Percentiles rank a stretch among this genome's conserved stretches.
Conservation (phyloP, 2,113 vertebrate species). For the Bos javanicus region DNA sequence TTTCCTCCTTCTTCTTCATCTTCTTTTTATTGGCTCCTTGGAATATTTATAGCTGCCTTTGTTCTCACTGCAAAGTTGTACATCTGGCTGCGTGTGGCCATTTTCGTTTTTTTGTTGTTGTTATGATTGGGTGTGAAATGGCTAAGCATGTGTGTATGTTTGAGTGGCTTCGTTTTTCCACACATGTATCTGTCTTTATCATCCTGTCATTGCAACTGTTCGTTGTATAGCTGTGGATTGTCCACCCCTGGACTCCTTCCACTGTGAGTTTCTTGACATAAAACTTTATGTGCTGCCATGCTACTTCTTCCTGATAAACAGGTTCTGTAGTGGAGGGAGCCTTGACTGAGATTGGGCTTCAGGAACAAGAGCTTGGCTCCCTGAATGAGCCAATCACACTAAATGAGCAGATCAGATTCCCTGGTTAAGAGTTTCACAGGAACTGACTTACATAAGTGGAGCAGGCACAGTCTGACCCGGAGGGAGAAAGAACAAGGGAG, state of each 20-base stretch:
- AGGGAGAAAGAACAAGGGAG: background rate
- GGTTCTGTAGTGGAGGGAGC: conserved; percentile 49
- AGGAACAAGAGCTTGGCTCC: conserved; percentile 58
- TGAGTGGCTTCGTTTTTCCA: conserved; percentile 58
- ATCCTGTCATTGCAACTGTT: conserved; percentile 30
- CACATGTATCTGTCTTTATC: conserved; percentile 48
- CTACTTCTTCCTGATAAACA: conserved; percentile 67
- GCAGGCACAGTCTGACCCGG: background rate
- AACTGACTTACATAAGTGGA: background rate
- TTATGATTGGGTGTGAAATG: background rate
- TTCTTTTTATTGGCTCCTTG: conserved; percentile 84
- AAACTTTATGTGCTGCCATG: conserved; percentile 50
- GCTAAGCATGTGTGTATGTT: background rate
- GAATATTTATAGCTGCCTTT: conserved; percentile 87
- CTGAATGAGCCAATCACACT: background rate
- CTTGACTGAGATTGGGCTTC: conserved; percentile 19
- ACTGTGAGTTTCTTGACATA: conserved; percentile 4
- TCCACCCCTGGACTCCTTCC: conserved; percentile 44
- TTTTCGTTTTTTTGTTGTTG: conserved; percentile 33
- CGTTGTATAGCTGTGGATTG: conserved; percentile 35
- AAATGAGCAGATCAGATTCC: conserved; percentile 56
- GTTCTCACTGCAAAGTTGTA: conserved; percentile 80
- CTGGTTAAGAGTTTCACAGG: conserved; percentile 5
- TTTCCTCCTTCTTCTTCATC: conserved; percentile 8
- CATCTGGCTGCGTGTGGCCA: conserved; percentile 72